Evolutionary conservation across 2,113 vertebrate species (phyloP).

Genomic region (Dicrurus megarhynchus): DNA sequence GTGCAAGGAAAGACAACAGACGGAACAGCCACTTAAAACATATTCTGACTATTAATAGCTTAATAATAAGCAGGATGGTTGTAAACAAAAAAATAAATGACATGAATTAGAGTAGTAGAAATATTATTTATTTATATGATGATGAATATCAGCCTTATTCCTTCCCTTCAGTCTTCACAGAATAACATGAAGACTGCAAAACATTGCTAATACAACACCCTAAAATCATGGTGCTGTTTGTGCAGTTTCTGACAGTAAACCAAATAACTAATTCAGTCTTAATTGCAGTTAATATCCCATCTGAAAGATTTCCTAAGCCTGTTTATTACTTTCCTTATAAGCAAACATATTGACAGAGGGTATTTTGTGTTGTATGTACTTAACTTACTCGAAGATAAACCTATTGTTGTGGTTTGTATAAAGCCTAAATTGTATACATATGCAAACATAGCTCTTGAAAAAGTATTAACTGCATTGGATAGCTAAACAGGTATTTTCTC

Average conservation of each 20-base stretch:
- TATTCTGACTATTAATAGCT: constrained; percentile 5
- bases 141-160: neutral
- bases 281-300: neutral
- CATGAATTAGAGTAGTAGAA: constrained; percentile 23
- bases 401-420: neutral
- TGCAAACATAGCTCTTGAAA: neutral
- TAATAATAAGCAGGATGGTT: constrained; percentile 46
- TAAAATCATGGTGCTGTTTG: neutral
- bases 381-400: neutral
- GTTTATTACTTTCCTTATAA: constrained; percentile 54
- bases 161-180: neutral
- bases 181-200: neutral
- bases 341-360: constrained; percentile 30
- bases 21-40: constrained; percentile 30
- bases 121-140: neutral
- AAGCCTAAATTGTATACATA: neutral
- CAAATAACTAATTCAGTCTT: constrained; percentile 27
- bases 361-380: neutral
- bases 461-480: neutral
- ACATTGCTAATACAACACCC: neutral
- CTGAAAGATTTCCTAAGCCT: constrained; percentile 9
- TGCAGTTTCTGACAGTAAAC: constrained; percentile 19
- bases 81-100: neutral
- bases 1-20: constrained; percentile 52
- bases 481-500: neutral